A percentile compares a stretch with the other conserved stretches of the same genome.
phyloP scores from a whole-genome alignment of 2,888 invertebrate species.

The Slavum lentiscoides region DNA sequence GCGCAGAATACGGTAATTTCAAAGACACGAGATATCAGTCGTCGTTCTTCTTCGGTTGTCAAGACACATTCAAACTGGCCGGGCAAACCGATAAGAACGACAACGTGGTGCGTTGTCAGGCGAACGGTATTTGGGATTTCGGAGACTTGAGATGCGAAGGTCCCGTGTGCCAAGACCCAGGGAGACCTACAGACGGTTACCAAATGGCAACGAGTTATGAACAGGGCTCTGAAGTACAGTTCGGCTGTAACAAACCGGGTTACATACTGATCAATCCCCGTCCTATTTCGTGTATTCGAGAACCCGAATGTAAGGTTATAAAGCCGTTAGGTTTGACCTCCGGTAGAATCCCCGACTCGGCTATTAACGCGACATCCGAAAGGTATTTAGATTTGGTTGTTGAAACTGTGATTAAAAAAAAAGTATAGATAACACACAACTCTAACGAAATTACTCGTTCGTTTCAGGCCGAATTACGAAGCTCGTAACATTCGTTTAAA shows the following conservation, averaged over 20 bases:
- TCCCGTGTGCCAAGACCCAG: constrained; percentile 94
- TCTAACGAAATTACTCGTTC: constrained; percentile 1
- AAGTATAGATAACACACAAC: too few species aligned
- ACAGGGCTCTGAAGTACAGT: constrained; percentile 87
- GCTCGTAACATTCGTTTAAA: constrained; percentile 85
- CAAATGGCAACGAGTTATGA: constrained; percentile 67
- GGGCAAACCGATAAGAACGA: constrained; percentile 91
- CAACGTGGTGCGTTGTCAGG: constrained; percentile 87
- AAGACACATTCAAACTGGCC: constrained; percentile 85
- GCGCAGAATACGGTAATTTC: constrained; percentile 89
- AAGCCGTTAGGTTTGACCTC: constrained; percentile 88
- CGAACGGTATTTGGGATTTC: constrained; percentile 95
- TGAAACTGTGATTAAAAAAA: not conserved
- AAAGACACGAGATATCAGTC: constrained; percentile 88
- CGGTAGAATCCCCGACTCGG: constrained; percentile 89
- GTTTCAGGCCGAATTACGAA: constrained; percentile 77
- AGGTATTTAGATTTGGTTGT: constrained; percentile 60
- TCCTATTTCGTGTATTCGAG: constrained; percentile 86
- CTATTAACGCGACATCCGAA: constrained; percentile 93
- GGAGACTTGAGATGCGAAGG: constrained; percentile 95
- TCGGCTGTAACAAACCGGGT: constrained; percentile 87
- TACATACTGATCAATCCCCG: constrained; percentile 89
- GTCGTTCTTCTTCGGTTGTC: constrained; percentile 93
- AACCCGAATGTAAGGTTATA: constrained; percentile 92
- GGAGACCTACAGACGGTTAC: constrained; percentile 87